Percentiles rank a stretch among this genome's conserved stretches.
phyloP scores from a whole-genome alignment of 1,140 invertebrate genomes.

The Drosophila pachea region DNA sequence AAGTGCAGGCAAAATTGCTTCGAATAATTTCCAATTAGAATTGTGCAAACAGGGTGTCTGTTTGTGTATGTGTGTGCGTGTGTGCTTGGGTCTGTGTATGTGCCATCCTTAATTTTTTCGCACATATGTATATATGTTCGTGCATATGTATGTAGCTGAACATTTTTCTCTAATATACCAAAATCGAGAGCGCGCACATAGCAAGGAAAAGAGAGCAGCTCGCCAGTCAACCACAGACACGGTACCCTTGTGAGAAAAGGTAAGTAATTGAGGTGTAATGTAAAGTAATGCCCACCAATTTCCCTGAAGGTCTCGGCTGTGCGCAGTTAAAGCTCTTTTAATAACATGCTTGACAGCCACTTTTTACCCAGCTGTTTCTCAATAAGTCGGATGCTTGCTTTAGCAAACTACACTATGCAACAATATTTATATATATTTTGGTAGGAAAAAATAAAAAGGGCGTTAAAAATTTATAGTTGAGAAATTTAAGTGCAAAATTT shows the following conservation, averaged over 20 bases:
- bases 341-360: constrained; percentile 13
- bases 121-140: constrained; percentile 53
- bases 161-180: constrained; percentile 74
- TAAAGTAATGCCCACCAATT: constrained; percentile 52
- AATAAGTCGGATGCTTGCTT: neutral
- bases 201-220: constrained; percentile 35
- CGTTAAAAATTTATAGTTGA: neutral
- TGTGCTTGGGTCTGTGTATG: constrained; percentile 53
- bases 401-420: neutral
- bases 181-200: constrained; percentile 56
- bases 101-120: constrained; percentile 67
- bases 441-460: neutral
- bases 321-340: constrained; percentile 29
- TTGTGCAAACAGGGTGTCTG: constrained; percentile 65
- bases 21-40: constrained; percentile 59
- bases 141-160: constrained; percentile 56
- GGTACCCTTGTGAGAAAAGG: constrained; percentile 53
- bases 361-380: constrained; percentile 32
- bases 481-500: neutral
- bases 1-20: constrained; percentile 42
- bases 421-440: too few relatives aligned
- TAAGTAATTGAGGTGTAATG: constrained; percentile 55
- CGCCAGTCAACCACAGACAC: constrained; percentile 36
- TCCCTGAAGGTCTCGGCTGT: constrained; percentile 38
- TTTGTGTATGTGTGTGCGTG: constrained; percentile 49